phyloP scores from a whole-genome alignment of 2,888 invertebrate species.

The Drosophila nr. medialis region DNA sequence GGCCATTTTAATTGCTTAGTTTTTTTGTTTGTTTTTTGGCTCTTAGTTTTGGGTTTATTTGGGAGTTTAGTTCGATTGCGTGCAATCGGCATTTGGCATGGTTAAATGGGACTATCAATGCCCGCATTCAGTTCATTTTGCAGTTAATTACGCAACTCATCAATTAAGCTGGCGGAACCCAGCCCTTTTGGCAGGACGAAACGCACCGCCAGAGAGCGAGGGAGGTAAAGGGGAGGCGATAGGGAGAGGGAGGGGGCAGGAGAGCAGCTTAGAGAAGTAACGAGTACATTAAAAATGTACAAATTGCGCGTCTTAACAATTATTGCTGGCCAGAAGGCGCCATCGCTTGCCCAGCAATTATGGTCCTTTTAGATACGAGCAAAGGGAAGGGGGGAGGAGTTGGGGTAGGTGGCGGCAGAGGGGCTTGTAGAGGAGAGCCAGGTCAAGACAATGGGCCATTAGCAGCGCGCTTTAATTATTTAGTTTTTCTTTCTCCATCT shows the following conservation, averaged over 20 bases:
- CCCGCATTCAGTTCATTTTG: slow-evolving; percentile 67
- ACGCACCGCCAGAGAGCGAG: background rate
- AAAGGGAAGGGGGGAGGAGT: background rate
- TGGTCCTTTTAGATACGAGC: slow-evolving; percentile 60
- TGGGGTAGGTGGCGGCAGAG: background rate
- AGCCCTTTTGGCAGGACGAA: slow-evolving; percentile 10
- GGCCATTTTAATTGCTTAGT: slow-evolving; percentile 17
- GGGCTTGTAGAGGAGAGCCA: slow-evolving; percentile 2
- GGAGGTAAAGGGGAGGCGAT: background rate
- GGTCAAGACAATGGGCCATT: slow-evolving; percentile 77
- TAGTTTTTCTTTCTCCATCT: slow-evolving; percentile 47
- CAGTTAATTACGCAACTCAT: slow-evolving; percentile 83
- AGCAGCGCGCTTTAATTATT: slow-evolving; percentile 78
- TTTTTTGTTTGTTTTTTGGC: background rate
- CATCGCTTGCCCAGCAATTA: slow-evolving; percentile 68
- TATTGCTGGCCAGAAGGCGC: slow-evolving; percentile 68
- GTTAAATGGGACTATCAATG: slow-evolving; percentile 62
- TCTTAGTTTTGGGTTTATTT: background rate
- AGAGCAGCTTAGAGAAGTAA: slow-evolving; percentile 26
- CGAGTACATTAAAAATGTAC: slow-evolving; percentile 75
- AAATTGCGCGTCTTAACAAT: slow-evolving; percentile 82
- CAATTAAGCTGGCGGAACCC: slow-evolving; percentile 67
- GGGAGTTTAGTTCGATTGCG: slow-evolving; percentile 37
- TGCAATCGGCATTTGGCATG: slow-evolving; percentile 40
- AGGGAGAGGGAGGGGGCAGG: background rate